Conservation (phyloP, 2,888 invertebrate genomes). For the Hypercompe scribonia region DNA sequence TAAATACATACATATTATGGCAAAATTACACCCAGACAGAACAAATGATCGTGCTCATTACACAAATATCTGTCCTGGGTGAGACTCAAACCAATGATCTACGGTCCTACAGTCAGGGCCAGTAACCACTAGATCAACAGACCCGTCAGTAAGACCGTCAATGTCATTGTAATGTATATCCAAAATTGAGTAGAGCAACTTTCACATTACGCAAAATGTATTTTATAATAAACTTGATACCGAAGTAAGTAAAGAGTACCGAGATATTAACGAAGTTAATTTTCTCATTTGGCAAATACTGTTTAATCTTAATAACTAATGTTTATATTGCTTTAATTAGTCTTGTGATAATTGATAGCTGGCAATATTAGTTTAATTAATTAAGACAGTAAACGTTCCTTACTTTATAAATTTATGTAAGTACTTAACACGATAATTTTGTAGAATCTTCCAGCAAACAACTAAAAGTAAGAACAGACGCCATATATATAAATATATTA, state of each 20-base stretch:
- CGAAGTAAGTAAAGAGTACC: neutral
- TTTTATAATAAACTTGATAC: neutral
- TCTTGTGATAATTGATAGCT: neutral
- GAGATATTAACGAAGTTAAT: neutral
- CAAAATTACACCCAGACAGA: too few relatives aligned
- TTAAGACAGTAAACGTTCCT: neutral
- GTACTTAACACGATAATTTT: neutral
- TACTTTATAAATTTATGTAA: neutral
- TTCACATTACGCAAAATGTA: too few relatives aligned
- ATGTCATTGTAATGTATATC: too few relatives aligned
- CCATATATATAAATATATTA: neutral
- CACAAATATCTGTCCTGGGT: too few relatives aligned
- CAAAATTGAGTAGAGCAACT: too few relatives aligned
- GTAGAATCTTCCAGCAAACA: neutral
- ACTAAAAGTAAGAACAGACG: too few relatives aligned
- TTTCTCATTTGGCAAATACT: neutral
- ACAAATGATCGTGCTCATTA: too few relatives aligned
- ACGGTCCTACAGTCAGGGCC: too few relatives aligned
- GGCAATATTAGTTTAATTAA: slow-evolving; percentile 10
- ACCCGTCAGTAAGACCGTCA: too few relatives aligned
- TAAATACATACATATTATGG: too few relatives aligned
- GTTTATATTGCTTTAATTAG: neutral
- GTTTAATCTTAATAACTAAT: slow-evolving; percentile 9
- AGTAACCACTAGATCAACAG: too few relatives aligned
- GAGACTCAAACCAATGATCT: too few relatives aligned